phyloP scores from a whole-genome alignment of 2,888 invertebrate species.

The Caenorhabditis sinica region DNA sequence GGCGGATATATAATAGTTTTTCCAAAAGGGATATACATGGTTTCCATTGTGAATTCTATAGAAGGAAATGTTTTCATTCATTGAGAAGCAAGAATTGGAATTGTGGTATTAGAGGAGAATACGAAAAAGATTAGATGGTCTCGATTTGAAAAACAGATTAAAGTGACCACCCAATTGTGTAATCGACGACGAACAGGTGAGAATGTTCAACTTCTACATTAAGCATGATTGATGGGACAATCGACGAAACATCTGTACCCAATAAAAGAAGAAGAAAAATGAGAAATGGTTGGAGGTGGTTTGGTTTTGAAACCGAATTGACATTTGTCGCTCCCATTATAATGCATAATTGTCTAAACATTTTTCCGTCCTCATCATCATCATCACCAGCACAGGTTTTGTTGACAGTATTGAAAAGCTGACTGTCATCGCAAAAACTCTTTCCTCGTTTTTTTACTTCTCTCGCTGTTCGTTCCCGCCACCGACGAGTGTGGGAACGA shows the following conservation, averaged over 20 bases:
- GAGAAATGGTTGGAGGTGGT: slow-evolving; percentile 5
- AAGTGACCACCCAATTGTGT: slow-evolving; percentile 43
- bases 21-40: not conserved
- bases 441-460: slow-evolving; percentile 11
- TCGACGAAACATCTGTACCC: slow-evolving; percentile 57
- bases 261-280: slow-evolving; percentile 3
- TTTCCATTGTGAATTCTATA: slow-evolving; percentile 21
- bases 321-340: slow-evolving; percentile 32
- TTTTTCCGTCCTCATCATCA: slow-evolving; percentile 34
- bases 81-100: not conserved
- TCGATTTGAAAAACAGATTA: slow-evolving; percentile 50
- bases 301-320: slow-evolving; percentile 36
- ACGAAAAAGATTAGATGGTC: slow-evolving; percentile 42
- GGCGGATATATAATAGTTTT: not conserved
- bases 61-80: slow-evolving; percentile 11
- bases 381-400: slow-evolving; percentile 35
- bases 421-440: slow-evolving; percentile 32
- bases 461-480: slow-evolving; percentile 20
- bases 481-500: slow-evolving; percentile 26
- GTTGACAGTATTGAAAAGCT: slow-evolving; percentile 58
- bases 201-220: slow-evolving; percentile 64
- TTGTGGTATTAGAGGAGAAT: not conserved
- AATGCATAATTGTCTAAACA: slow-evolving; percentile 56
- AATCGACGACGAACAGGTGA: slow-evolving; percentile 61
- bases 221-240: slow-evolving; percentile 60